These are phyloP conservation scores for Stegophylla sp. DNA, from an alignment of 2,888 invertebrate genomes.

Conservation along the genomic window DNA sequence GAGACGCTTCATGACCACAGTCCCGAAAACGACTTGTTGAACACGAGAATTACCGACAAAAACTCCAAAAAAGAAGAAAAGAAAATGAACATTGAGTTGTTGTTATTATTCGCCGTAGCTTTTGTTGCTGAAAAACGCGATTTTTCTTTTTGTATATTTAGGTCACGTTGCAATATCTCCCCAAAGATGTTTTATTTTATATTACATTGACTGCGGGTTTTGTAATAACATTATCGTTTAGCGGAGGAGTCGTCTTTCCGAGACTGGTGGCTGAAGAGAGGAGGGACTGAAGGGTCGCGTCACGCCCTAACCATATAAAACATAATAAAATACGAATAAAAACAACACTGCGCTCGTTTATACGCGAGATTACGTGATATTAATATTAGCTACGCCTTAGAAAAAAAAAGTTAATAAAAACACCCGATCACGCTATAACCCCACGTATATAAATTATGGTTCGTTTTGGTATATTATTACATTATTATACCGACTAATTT, in stretches of 20 bases:
- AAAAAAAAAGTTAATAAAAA: too few species aligned
- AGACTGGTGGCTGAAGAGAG: not conserved
- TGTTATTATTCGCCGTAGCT: not conserved
- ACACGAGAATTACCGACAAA: constrained; percentile 13
- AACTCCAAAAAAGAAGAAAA: not conserved
- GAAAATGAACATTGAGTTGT: not conserved
- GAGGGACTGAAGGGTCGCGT: not conserved
- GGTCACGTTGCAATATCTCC: not conserved
- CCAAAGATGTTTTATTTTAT: not conserved
- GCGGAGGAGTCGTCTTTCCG: not conserved
- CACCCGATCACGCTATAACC: constrained; percentile 8
- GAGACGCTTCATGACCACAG: not conserved
- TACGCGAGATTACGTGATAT: not conserved
- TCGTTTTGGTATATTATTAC: not conserved
- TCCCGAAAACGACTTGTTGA: constrained; percentile 44
- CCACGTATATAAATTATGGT: not conserved
- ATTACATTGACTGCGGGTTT: not conserved
- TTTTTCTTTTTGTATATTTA: not conserved
- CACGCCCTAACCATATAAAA: constrained; percentile 2
- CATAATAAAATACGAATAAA: not conserved
- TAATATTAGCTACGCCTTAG: constrained; percentile 8
- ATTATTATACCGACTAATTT: not conserved
- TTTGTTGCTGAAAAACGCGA: not conserved
- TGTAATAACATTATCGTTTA: constrained; percentile 15
- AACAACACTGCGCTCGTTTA: not conserved